Base-by-base conservation (phyloP, 1,140 invertebrate genomes). In the Atta colombica region DNA sequence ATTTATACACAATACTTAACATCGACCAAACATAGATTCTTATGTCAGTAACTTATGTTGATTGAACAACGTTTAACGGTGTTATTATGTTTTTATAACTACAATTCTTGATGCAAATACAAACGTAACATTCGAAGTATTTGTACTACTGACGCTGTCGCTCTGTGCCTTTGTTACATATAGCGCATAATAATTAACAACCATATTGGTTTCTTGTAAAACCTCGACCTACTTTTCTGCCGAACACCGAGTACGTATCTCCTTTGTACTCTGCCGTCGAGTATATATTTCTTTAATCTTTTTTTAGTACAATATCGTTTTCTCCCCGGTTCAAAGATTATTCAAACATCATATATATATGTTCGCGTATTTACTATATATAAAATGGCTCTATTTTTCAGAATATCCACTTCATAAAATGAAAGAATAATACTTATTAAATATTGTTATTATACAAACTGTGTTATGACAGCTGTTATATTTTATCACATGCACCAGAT, bases 171-270 rank as follows among this genome's bases (percentile, higher is more conserved):
- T 75, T 61, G 55, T 75, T 39, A 60, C 16, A 72, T 82, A 82
- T 60, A 72, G 55, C 66, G 49, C 53, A 72, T 61, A 60, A 82
- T 82, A 82, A 84, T 84, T 84, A 84, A 84, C 55, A 75, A 84
- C 69, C 39, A 84, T 84, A 84, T 84, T 84, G 80, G 69, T 84
- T 84, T 84, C 69, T 84, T 84, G 69, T 74, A 84, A 75, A 84
- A 75, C 55, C 69, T 84, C 69, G 80, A 84, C 69, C 80, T 49
- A 84, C 69, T 84, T 84, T 61, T 75, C 69, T 84, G 80, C 55
- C 80, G 69, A 75, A 84, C 80, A 35, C 55, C 58, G 80, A 75
- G 69, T 75, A 51, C 14, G 68, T 58, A 49, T 5, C 69, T 84
- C 45, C 55, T 84, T 84, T 84, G 80, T 84, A 49, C 55, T 39